A percentile compares a stretch with the other conserved stretches of the same genome.
phyloP scores from a whole-genome alignment of 2,888 invertebrate genomes.

The Pseudococcus viburni region DNA sequence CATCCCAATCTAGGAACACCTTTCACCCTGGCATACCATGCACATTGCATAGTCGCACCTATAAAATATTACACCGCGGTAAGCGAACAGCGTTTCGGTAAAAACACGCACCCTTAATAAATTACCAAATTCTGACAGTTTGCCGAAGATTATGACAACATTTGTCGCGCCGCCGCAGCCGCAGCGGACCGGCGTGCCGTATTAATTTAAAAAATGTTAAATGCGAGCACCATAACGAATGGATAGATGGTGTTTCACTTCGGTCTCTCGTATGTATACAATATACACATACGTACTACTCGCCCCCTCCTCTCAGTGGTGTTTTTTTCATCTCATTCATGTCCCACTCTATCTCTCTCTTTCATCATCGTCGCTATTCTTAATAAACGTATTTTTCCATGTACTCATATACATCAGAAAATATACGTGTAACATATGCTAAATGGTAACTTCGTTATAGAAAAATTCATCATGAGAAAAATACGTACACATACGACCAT shows the following conservation, averaged over 20 bases:
- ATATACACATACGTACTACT: no score
- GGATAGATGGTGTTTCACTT: constrained; percentile 35
- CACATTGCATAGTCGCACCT: background rate
- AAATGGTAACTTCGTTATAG: constrained; percentile 49
- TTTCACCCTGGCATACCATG: background rate
- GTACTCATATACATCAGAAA: background rate
- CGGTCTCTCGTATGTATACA: background rate
- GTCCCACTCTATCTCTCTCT: background rate
- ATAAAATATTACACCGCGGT: background rate
- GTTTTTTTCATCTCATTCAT: constrained; percentile 31
- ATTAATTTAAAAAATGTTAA: constrained; percentile 61
- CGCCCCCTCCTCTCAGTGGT: background rate
- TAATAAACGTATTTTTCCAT: constrained; percentile 10
- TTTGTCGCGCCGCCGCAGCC: constrained; percentile 30
- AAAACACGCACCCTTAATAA: constrained; percentile 65
- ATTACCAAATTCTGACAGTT: constrained; percentile 64
- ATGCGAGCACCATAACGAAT: constrained; percentile 62
- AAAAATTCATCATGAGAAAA: constrained; percentile 30
- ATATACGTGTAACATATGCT: constrained; percentile 51
- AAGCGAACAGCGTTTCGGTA: constrained; percentile 13
- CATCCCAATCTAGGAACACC: background rate
- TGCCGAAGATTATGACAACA: constrained; percentile 62
- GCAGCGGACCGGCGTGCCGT: constrained; percentile 1
- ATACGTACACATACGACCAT: background rate
- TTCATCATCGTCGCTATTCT: background rate